These are phyloP conservation scores for Calliopsis andreniformis DNA, from an alignment of 1,140 invertebrate species.

Conservation along the genomic window DNA sequence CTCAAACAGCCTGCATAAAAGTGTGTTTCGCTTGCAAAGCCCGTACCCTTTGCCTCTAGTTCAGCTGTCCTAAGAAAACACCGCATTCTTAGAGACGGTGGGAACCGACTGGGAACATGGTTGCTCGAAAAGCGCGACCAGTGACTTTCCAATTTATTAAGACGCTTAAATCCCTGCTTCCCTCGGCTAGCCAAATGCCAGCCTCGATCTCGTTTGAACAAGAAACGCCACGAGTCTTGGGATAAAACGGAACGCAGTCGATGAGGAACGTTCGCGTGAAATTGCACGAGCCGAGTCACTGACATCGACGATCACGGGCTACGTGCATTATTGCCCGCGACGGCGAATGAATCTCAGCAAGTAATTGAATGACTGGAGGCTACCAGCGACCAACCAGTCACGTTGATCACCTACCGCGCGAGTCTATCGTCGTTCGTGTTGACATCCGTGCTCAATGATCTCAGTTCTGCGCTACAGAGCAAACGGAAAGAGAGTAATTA, in stretches of 20 bases:
- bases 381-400: neutral
- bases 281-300: neutral
- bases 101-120: neutral
- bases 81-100: no score
- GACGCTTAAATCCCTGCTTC: neutral
- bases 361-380: slow-evolving; percentile 14
- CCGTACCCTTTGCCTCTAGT: no score
- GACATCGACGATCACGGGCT: neutral
- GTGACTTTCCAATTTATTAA: neutral
- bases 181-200: neutral
- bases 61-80: no score
- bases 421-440: neutral
- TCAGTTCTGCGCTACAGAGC: slow-evolving; percentile 1
- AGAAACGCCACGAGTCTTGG: neutral
- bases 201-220: neutral
- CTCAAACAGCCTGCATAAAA: no score
- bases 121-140: neutral
- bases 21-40: no score
- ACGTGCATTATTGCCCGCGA: slow-evolving; percentile 8
- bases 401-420: slow-evolving; percentile 19
- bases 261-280: neutral
- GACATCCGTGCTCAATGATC: neutral
- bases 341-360: slow-evolving; percentile 27
- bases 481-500: neutral
- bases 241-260: neutral